Percentiles rank a stretch among this genome's conserved stretches.
Evolutionary conservation across 2,797 vertebrate genomes (phyloP).

Genomic region (Hypotaenidia okinawae): DNA sequence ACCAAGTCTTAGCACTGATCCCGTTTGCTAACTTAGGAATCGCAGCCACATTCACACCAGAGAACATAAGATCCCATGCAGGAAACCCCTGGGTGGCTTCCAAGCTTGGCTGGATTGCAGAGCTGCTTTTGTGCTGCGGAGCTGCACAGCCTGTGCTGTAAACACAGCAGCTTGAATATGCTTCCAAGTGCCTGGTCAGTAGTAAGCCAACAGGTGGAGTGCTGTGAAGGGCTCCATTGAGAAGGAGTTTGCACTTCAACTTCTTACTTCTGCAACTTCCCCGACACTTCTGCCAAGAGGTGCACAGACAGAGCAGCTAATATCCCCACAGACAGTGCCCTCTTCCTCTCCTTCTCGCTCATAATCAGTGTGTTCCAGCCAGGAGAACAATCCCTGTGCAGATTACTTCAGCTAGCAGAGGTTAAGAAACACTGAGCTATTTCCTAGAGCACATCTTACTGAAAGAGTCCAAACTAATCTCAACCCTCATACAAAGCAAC

Average conservation of each 20-base stretch:
- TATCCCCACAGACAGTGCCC: background rate
- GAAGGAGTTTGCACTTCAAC: background rate
- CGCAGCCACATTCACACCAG: constrained; percentile 7
- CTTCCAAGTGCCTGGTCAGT: background rate
- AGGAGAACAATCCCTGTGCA: background rate
- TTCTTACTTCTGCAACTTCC: background rate
- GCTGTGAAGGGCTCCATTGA: background rate
- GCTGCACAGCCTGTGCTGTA: background rate
- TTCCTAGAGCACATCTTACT: background rate
- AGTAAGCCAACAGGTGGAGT: background rate
- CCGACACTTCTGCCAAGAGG: background rate
- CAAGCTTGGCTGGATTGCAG: constrained; percentile 21
- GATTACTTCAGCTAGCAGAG: background rate
- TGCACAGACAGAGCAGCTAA: background rate
- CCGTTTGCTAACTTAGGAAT: background rate
- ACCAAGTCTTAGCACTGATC: constrained; percentile 1
- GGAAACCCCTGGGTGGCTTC: constrained; percentile 44
- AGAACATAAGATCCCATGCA: background rate
- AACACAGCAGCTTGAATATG: background rate
- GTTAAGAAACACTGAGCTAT: background rate
- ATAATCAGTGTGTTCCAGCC: background rate
- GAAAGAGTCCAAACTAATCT: background rate
- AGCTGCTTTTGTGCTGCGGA: background rate
- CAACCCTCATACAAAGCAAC: background rate
- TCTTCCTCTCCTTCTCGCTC: background rate